These are phyloP conservation scores for Agrotis segetum DNA, from an alignment of 2,888 invertebrate species.

Conservation along the genomic window DNA sequence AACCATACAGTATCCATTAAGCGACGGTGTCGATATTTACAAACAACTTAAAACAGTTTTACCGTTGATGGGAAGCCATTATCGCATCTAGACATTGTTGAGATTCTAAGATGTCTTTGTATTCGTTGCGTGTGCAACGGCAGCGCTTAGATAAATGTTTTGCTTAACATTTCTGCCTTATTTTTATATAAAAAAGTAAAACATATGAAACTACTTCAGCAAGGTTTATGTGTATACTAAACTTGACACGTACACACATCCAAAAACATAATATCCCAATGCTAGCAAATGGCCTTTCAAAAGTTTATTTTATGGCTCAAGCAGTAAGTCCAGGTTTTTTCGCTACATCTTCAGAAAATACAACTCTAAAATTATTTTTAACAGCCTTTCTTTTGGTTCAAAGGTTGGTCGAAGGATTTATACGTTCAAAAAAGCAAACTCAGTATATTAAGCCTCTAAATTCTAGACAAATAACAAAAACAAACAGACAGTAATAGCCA, in stretches of 20 bases:
- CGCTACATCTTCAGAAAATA: too few species aligned
- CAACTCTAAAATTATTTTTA: neutral
- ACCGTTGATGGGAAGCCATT: neutral
- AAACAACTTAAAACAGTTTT: neutral
- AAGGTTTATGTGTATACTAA: too few species aligned
- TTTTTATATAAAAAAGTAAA: too few species aligned
- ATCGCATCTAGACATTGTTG: neutral
- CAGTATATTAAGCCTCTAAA: conserved; percentile 4
- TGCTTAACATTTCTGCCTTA: too few species aligned
- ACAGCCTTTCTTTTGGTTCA: neutral
- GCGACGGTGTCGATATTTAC: neutral
- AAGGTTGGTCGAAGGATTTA: neutral
- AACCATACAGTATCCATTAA: neutral
- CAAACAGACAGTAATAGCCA: conserved; percentile 27
- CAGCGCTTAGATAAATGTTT: too few species aligned
- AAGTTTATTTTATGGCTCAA: too few species aligned
- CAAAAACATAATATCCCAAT: too few species aligned
- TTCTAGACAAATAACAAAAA: conserved; percentile 20
- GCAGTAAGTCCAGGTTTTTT: too few species aligned
- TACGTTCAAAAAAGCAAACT: neutral
- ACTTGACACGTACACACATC: too few species aligned
- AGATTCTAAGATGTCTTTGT: neutral
- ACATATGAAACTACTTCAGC: too few species aligned
- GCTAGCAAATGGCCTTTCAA: too few species aligned
- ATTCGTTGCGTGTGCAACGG: neutral